These are phyloP conservation scores for Ctenopoma multispine DNA, from an alignment of 2,797 vertebrate species.

Conservation along the genomic window DNA sequence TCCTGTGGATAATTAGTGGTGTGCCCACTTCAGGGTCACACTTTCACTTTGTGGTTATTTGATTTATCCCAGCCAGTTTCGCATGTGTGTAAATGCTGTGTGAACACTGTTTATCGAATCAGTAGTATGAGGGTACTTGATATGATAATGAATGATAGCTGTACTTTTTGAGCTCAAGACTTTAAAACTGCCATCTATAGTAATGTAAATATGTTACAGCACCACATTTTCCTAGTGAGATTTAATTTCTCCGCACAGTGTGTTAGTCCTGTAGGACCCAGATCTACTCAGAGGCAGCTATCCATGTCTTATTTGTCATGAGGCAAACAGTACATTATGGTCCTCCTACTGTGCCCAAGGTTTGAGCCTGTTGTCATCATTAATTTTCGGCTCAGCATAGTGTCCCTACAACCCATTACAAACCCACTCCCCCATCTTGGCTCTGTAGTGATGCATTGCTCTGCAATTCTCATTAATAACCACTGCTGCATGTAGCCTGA, in stretches of 20 bases:
- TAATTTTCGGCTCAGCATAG: conserved; percentile 59
- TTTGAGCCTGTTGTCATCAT: conserved; percentile 64
- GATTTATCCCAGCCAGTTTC: conserved; percentile 36
- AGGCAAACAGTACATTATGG: conserved; percentile 46
- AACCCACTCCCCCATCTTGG: conserved; percentile 64
- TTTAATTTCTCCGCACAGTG: conserved; percentile 40
- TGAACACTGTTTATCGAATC: conserved; percentile 50
- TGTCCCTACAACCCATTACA: conserved; percentile 62
- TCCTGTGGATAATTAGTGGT: conserved; percentile 31
- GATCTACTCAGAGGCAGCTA: conserved; percentile 28
- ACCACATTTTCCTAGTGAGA: conserved; percentile 34
- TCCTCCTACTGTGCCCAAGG: conserved; percentile 49
- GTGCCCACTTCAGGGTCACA: conserved; percentile 6
- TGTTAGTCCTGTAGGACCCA: conserved; percentile 30
- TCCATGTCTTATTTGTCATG: conserved; percentile 52
- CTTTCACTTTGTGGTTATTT: conserved; percentile 34
- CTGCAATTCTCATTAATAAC: conserved; percentile 73
- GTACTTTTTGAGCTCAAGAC: conserved; percentile 44
- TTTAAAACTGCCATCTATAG: conserved; percentile 53
- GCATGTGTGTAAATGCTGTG: conserved; percentile 29
- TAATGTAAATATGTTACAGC: conserved; percentile 48
- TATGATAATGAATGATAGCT: conserved; percentile 57
- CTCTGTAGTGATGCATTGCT: conserved; percentile 71
- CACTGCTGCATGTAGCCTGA: conserved; percentile 36
- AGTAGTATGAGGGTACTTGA: conserved; percentile 27